Base-by-base conservation (phyloP, 2,113 vertebrate species). In the Cheilinus undulatus region DNA sequence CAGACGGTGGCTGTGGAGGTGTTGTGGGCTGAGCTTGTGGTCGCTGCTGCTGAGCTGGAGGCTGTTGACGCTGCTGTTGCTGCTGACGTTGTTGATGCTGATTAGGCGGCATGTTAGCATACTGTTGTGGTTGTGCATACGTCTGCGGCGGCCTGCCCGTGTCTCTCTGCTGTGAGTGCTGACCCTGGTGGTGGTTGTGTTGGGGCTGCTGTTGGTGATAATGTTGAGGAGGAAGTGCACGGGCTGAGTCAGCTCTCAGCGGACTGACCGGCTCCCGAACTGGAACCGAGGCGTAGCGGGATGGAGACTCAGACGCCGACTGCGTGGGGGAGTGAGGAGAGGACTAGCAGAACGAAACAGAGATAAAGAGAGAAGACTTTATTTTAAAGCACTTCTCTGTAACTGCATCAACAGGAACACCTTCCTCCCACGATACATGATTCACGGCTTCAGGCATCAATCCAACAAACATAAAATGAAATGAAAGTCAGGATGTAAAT, bases 201-300 rank as follows among this genome's bases (percentile, higher is more conserved):
- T 95, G 90, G 60, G 65, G 49, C 52, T 73, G 88, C 22, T 58
- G 85, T 34, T 80, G 80, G 19, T 62, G 83, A 34, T 85, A 75
- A 20, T 83, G 78, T 27, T 94, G 93, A 17, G 91, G 93, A 82
- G 93, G 95, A 58, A 89, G 89, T 7, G 89, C 84, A 66, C 89
- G 91, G 57, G 95, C 93, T 0, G 96, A 94, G 79, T 97, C 96
- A 30, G 94, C 94, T 66, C 95, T 95, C 19, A 88, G 90, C 38
- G 95, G 95, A 61, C 95, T 96, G 51, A 92, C 90, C 2, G 92
- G 92, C 87, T 96, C 95, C 49, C 93, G 93, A 84, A 92, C 92
- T 0, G 93, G 92, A 87, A 90, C 89, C 80, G 97, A 87, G 73
- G 69, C 15, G 38, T 93, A 68, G 56, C 66, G 72, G 46, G 75